Evolutionary conservation across 2,888 invertebrate species (phyloP).

Genomic region (Loripinus fragilis): DNA sequence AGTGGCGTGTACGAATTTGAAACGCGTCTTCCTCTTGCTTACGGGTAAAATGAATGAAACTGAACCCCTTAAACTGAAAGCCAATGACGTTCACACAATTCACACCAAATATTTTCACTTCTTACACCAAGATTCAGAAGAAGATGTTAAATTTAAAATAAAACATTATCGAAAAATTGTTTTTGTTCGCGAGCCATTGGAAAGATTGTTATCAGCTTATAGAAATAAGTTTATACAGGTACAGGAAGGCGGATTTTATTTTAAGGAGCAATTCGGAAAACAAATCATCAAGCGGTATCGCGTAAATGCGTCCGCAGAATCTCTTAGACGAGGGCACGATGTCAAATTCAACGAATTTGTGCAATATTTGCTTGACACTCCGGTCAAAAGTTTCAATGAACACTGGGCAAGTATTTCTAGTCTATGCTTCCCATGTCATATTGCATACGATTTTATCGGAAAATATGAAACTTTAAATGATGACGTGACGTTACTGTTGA

Average conservation of each 20-base stretch:
- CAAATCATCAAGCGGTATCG: constrained; percentile 91
- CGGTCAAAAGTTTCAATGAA: constrained; percentile 87
- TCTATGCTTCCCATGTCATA: constrained; percentile 93
- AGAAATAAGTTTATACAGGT: constrained; percentile 93
- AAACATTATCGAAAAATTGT: constrained; percentile 92
- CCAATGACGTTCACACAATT: constrained; percentile 69
- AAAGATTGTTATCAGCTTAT: constrained; percentile 94
- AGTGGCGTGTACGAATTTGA: constrained; percentile 97
- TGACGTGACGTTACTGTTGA: constrained; percentile 87
- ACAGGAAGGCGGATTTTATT: constrained; percentile 84
- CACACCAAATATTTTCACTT: constrained; percentile 68
- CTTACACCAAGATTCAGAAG: constrained; percentile 75
- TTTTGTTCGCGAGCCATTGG: constrained; percentile 95
- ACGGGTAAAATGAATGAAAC: constrained; percentile 84
- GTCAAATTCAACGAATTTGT: constrained; percentile 95
- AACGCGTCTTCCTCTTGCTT: constrained; percentile 93
- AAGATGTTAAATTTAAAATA: constrained; percentile 88
- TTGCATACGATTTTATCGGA: constrained; percentile 94
- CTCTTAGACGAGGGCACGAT: constrained; percentile 87
- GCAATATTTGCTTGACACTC: constrained; percentile 88
- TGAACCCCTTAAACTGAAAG: constrained; percentile 65
- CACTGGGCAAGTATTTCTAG: constrained; percentile 94
- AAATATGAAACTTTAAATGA: constrained; percentile 94
- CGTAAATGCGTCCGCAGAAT: constrained; percentile 87
- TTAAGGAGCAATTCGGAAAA: constrained; percentile 86